Base-by-base conservation (phyloP, 1,140 invertebrate genomes). In the Aphis gossypii region DNA sequence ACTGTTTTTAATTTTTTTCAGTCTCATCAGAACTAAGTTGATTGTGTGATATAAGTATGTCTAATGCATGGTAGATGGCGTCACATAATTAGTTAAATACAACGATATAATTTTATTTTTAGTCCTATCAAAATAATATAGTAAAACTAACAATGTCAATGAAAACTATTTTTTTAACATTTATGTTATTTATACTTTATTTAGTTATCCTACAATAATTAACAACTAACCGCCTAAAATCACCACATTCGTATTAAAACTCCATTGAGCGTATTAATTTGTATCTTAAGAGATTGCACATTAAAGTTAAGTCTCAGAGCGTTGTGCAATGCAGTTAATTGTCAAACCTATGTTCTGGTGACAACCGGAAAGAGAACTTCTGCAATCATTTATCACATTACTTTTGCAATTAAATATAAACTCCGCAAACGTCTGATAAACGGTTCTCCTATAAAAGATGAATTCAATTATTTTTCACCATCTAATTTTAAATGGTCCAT, bases 381-480 rank as follows among this genome's bases (percentile, higher is more conserved):
- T 46, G 5, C 44, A 46, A 54, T 89, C 87, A 9, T 89, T 54
- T 89, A 56, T 89, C 35, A 54, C 48, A 54, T 54, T 54, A 89
- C 87, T 89, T 54, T 89, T 30, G 35, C 21, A n/a, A 56, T 89
- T 54, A 38, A 89, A 89, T 25, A 35, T 35, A n/a, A 20, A 30
- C 46, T n/a, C 14, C 18, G 35, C 1, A 0, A n/a, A 30, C 41
- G 25, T 30, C 23, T 44, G 25, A 86, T n/a, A 86, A 86, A 68
- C 8, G 4, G 41, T 2, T 84, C 23, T 41, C 23, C 2, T 41
- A 41, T 83, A 83, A 23, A 41, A 84, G 38, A 41, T 84, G 83
- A 84, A 84, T 84, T 23, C 76, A 35, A 83, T 83, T 84, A 84
- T 84, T 84, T 84, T 84, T 84, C 83, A 8, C 23, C n/a, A 14